Percentiles rank a stretch among this genome's conserved stretches.
These are phyloP conservation scores for Periparus ater DNA, from an alignment of 2,797 vertebrate genomes.

Conservation along the genomic window DNA sequence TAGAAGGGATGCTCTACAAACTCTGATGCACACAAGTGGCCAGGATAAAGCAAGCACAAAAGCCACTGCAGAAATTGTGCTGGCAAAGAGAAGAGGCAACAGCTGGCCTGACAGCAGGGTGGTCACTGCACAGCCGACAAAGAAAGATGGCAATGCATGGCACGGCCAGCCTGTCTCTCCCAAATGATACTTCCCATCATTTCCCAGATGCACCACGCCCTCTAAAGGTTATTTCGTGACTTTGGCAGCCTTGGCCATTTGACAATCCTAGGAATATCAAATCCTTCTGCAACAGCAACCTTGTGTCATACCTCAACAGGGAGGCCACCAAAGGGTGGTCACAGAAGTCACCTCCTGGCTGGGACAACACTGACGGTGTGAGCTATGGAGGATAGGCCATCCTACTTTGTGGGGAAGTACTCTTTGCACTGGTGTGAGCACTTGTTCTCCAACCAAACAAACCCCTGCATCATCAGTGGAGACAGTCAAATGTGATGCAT, in stretches of 20 bases:
- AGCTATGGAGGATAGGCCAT: background rate
- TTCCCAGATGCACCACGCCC: slow-evolving; percentile 32
- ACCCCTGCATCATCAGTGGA: background rate
- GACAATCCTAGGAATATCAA: background rate
- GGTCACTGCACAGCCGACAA: background rate
- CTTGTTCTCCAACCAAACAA: background rate
- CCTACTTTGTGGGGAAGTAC: background rate
- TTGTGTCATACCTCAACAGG: background rate
- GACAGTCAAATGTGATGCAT: background rate
- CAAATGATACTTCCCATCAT: background rate
- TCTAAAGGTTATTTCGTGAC: background rate
- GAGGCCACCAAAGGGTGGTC: background rate
- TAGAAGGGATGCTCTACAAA: background rate
- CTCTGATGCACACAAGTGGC: background rate
- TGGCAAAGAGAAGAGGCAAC: background rate
- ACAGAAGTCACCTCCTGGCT: background rate
- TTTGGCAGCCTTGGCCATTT: background rate
- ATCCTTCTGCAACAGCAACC: background rate
- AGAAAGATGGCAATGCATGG: background rate
- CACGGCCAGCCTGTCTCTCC: background rate
- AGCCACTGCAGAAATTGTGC: background rate
- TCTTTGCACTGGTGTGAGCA: background rate
- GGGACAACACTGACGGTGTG: background rate
- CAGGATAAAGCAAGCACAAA: background rate
- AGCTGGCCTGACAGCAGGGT: background rate